A percentile compares a stretch with the other conserved stretches of the same genome.
phyloP scores from a whole-genome alignment of 2,113 vertebrate species.

The Strigops habroptila region DNA sequence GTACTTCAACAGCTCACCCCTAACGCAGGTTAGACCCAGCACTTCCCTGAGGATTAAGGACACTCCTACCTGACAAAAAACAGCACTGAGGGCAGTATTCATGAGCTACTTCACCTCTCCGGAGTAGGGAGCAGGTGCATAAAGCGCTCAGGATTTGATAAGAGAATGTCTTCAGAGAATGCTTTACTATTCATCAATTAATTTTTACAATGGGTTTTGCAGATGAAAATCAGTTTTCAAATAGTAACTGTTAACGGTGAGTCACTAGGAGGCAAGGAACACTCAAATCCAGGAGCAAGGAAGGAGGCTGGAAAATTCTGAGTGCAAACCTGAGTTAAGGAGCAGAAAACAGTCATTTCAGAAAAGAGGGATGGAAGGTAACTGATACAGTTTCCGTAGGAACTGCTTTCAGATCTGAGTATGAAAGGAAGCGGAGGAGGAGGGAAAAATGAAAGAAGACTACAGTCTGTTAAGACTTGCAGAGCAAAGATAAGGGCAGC shows the following conservation, averaged over 20 bases:
- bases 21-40: neutral
- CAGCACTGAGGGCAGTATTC: neutral
- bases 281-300: neutral
- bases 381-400: neutral
- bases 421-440: neutral
- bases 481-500: conserved; percentile 44
- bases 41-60: neutral
- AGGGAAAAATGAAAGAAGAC: conserved; percentile 17
- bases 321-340: neutral
- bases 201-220: neutral
- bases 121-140: neutral
- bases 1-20: neutral
- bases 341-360: neutral
- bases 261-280: neutral
- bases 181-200: neutral
- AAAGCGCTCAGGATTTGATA: neutral
- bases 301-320: neutral
- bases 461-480: conserved; percentile 8
- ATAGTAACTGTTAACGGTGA: neutral
- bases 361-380: neutral
- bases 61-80: neutral
- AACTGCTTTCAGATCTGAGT: neutral
- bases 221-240: neutral
- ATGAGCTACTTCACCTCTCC: neutral
- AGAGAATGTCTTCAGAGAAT: neutral